Conservation (phyloP, 23 tunicate species). For the Trididemnum miniatum region DNA sequence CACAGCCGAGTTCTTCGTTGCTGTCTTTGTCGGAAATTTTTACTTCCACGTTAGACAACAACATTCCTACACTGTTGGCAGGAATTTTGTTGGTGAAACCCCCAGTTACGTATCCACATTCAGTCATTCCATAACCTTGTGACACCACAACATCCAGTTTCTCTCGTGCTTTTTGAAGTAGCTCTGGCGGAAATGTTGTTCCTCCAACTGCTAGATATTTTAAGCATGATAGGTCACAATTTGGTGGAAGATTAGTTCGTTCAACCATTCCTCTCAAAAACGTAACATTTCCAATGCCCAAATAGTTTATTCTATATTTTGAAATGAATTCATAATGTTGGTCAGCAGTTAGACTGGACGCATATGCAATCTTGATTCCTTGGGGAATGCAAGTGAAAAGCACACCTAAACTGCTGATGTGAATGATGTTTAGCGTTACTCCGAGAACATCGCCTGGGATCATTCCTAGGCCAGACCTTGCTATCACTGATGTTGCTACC, state of each 20-base stretch:
- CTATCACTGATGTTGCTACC: neutral
- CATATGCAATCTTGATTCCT: conserved; percentile 1
- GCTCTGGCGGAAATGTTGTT: conserved; percentile 17
- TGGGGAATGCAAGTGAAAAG: neutral
- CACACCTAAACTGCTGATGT: neutral
- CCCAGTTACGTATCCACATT: neutral
- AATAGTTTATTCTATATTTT: neutral
- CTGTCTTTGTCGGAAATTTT: conserved; percentile 47
- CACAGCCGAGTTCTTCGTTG: conserved; percentile 49
- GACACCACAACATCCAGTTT: conserved; percentile 2
- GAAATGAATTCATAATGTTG: conserved; percentile 6
- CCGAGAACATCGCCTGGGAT: conserved; percentile 9
- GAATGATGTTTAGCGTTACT: neutral
- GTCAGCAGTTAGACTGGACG: neutral
- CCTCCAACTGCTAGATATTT: neutral
- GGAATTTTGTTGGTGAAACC: neutral
- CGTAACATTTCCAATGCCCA: neutral
- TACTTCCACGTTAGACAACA: neutral
- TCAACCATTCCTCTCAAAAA: neutral
- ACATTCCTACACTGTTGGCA: neutral
- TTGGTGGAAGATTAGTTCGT: neutral
- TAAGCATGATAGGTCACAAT: neutral
- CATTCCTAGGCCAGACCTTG: neutral
- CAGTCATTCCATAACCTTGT: conserved; percentile 9
- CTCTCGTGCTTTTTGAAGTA: neutral